phyloP scores from a whole-genome alignment of 2,113 vertebrate genomes.

The Ivindomyrus marchei region DNA sequence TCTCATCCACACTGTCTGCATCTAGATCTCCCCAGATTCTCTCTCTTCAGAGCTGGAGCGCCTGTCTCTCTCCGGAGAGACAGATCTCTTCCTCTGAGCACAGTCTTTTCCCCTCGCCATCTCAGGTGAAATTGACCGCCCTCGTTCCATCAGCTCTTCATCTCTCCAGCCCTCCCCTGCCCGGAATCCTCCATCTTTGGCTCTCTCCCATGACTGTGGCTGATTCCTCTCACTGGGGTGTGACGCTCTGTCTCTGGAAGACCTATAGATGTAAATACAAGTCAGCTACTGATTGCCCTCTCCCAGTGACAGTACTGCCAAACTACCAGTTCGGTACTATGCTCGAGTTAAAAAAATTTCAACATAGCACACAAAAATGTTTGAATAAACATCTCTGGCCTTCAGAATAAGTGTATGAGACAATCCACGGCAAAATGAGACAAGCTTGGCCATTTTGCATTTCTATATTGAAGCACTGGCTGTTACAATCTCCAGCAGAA shows the following conservation, averaged over 20 bases:
- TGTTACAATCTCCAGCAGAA: not conserved
- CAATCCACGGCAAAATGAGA: not conserved
- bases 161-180: constrained; percentile 30
- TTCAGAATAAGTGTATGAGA: not conserved
- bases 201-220: constrained; percentile 46
- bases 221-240: constrained; percentile 50
- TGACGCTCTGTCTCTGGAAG: constrained; percentile 52
- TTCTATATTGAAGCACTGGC: not conserved
- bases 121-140: constrained; percentile 48
- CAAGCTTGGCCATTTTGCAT: not conserved
- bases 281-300: not conserved
- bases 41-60: constrained; percentile 66
- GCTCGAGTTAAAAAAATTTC: not conserved
- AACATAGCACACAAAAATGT: not conserved
- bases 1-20: not conserved
- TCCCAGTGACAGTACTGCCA: not conserved
- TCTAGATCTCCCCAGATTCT: constrained; percentile 65
- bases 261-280: constrained; percentile 19
- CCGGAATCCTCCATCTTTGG: constrained; percentile 33
- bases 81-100: constrained; percentile 50
- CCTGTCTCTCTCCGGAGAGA: constrained; percentile 57
- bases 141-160: constrained; percentile 36
- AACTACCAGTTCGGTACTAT: not conserved
- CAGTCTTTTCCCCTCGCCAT: constrained; percentile 34
- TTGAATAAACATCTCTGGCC: not conserved